These are phyloP conservation scores for Drosophila cardini DNA, from an alignment of 1,140 invertebrate species.

Conservation along the genomic window DNA sequence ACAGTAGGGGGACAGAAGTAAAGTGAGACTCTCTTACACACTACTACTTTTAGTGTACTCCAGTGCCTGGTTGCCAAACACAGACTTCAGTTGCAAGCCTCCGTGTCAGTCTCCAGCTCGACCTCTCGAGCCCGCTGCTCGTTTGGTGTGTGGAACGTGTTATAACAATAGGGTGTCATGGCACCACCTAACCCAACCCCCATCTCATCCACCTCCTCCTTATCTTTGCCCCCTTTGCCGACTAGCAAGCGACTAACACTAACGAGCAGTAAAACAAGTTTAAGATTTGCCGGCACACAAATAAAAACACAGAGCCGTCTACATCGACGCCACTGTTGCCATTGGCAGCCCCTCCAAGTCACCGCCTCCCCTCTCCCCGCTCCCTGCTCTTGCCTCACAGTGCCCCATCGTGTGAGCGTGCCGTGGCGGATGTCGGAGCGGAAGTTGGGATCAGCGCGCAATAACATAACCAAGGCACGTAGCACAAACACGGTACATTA, in stretches of 20 bases:
- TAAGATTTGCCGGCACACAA: conserved; percentile 79
- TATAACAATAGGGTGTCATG: conserved; percentile 80
- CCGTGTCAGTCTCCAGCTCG: conserved; percentile 36
- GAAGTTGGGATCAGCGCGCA: conserved; percentile 73
- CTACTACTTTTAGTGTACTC: conserved; percentile 65
- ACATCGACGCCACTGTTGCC: conserved; percentile 28
- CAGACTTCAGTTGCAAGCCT: conserved; percentile 51
- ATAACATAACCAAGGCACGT: conserved; percentile 84
- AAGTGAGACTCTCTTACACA: conserved; percentile 14
- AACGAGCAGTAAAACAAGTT: conserved; percentile 83
- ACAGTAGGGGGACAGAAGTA: no score
- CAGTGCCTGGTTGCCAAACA: conserved; percentile 70
- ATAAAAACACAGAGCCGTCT: conserved; percentile 69
- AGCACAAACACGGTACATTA: conserved; percentile 84
- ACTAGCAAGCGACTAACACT: conserved; percentile 72
- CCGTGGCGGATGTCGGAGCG: conserved; percentile 51
- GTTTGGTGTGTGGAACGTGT: conserved; percentile 68
- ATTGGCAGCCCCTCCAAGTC: background rate
- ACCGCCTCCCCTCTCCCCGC: background rate
- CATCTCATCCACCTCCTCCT: background rate
- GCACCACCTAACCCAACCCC: background rate
- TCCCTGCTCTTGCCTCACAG: background rate
- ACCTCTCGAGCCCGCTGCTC: background rate
- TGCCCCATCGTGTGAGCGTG: background rate
- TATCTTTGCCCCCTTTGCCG: background rate